Percentiles rank a stretch among this genome's conserved stretches.
These are phyloP conservation scores for Chrysochloris asiatica DNA, from an alignment of 2,113 vertebrate genomes.

Conservation along the genomic window DNA sequence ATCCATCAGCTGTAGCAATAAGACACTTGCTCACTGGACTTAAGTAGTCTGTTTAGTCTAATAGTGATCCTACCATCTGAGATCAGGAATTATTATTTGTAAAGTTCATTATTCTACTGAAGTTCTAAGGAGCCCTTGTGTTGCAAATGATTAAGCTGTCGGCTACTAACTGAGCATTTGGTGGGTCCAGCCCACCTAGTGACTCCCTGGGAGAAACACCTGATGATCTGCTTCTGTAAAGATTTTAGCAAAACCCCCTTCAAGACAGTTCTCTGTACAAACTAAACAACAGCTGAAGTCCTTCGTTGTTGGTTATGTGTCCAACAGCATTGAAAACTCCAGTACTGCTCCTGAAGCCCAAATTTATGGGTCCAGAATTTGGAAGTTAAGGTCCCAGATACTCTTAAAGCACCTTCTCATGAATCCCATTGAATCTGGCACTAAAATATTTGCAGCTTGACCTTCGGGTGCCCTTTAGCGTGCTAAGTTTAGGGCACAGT, in stretches of 20 bases:
- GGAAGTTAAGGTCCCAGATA: neutral
- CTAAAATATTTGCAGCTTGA: slow-evolving; percentile 44
- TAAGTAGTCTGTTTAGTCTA: neutral
- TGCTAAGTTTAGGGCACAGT: slow-evolving; percentile 86
- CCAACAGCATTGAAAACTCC: neutral
- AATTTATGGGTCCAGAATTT: neutral
- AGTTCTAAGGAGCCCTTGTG: neutral
- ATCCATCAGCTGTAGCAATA: too few relatives aligned
- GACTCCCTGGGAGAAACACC: neutral
- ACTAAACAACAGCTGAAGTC: neutral
- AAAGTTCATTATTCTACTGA: neutral
- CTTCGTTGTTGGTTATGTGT: neutral
- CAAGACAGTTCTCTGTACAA: neutral
- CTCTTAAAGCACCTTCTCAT: neutral
- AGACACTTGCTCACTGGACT: neutral
- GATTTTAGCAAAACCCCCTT: neutral
- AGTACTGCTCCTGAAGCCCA: neutral
- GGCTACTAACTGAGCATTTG: neutral
- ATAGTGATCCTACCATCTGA: neutral
- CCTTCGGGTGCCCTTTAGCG: slow-evolving; percentile 84
- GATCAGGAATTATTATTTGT: neutral
- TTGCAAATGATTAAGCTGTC: neutral
- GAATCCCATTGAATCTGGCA: neutral
- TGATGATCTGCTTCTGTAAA: neutral
- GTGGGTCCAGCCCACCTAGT: neutral